Base-by-base conservation (phyloP, 2,888 invertebrate genomes). In the Incurvaria masculella region DNA sequence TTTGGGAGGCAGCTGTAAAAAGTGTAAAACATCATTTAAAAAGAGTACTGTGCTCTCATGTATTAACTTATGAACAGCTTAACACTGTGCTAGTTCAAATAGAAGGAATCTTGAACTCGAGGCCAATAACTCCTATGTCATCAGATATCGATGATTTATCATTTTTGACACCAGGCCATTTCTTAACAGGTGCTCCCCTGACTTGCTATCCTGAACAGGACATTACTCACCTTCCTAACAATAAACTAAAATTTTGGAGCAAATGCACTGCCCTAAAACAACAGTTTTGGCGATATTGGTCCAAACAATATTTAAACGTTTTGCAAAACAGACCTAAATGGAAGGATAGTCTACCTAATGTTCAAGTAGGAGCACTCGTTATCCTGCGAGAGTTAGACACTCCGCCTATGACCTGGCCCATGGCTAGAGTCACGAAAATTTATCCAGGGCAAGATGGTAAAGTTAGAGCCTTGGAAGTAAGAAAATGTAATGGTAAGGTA, bases 71-170 rank as follows among this genome's bases (percentile, higher is more conserved):
- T 19, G 50, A 50, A 14, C 38, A 47, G 17, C 43, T 50, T 11
- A 39, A 50, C 14, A 43, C 50, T 1, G 44, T 48, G 2, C 18
- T 45, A 3, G 26, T 46, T 10, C 42, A 50, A 27, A 43, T 50
- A 16, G 50, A 50, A 33, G 45, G 43, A 16, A 20, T 50, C 8
- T 14, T 50, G 4, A 50, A 50, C 23, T 50, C 50, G 6, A 18
- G 50, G 3, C 45, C 50, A 2, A 5, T 50, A 6, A 27, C 45
- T 8, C 42, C 23, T 2, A 11, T 50, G 11, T 27, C 45, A 16
- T 26, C 10, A 4, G 48, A 48, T 27, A 21, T 20, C 2, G 5
- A 39, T 2, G 47, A 50, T 16, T 42, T 47, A 11, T 18, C 18
- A 2, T 45, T 14, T n/a, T 18, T 49, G n/a, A 47, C 49, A 8